Conservation (phyloP, 1,140 invertebrate species). For the Rhagoletis zephyria region DNA sequence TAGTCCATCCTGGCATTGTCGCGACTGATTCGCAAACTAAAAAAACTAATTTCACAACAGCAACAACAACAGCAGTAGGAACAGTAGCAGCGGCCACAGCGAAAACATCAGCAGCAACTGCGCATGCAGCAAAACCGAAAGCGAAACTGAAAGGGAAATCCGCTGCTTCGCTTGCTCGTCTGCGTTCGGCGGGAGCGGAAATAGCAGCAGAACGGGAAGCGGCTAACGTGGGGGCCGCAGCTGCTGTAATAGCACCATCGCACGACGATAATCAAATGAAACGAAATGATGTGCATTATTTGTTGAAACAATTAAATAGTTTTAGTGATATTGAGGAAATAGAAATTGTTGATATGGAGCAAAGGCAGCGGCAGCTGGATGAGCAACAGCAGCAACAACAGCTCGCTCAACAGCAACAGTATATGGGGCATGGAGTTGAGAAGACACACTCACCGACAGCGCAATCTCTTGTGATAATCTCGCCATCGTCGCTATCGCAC, state of each 20-base stretch:
- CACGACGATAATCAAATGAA: constrained; percentile 70
- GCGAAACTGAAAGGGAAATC: constrained; percentile 64
- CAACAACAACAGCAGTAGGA: constrained; percentile 24
- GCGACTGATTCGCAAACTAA: constrained; percentile 61
- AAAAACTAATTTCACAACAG: constrained; percentile 57
- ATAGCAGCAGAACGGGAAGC: constrained; percentile 49
- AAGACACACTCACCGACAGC: constrained; percentile 57
- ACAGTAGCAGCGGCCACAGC: constrained; percentile 57
- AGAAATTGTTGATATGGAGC: constrained; percentile 74
- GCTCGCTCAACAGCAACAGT: constrained; percentile 15
- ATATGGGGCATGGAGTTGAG: constrained; percentile 17
- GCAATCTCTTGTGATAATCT: constrained; percentile 59
- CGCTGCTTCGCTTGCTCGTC: constrained; percentile 67
- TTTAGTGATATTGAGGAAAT: constrained; percentile 74
- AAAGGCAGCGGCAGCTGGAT: constrained; percentile 65
- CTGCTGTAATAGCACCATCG: constrained; percentile 58
- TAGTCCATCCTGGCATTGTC: constrained; percentile 47
- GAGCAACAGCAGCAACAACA: constrained; percentile 57
- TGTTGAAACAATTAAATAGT: constrained; percentile 74
- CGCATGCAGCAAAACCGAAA: constrained; percentile 63
- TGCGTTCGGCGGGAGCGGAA: constrained; percentile 65
- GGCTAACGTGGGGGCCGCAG: constrained; percentile 51
- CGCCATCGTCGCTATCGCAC: constrained; percentile 68
- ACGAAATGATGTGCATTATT: constrained; percentile 74
- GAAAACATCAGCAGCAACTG: constrained; percentile 55